phyloP scores from a whole-genome alignment of 2,888 invertebrate genomes.

The Ophion obscuratus region DNA sequence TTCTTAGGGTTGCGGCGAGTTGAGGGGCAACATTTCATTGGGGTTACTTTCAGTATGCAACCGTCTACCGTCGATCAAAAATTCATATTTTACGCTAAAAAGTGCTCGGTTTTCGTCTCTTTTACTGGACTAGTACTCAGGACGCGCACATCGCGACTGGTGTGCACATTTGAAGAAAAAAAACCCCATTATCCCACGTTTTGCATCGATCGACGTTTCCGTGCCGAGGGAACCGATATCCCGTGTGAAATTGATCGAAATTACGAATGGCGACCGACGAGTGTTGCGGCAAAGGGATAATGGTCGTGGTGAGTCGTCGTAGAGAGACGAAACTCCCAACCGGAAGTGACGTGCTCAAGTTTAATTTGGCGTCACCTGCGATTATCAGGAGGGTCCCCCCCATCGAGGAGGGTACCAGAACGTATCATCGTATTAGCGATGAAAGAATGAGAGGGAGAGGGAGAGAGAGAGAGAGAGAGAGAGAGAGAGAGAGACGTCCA shows the following conservation, averaged over 20 bases:
- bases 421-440: constrained; percentile 19
- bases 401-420: constrained; percentile 29
- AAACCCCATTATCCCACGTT: background rate
- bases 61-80: too few species aligned
- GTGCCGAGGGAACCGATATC: constrained; percentile 36
- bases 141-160: background rate
- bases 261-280: constrained; percentile 1
- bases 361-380: constrained; percentile 65
- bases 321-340: constrained; percentile 41
- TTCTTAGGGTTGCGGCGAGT: too few species aligned
- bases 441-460: constrained; percentile 15
- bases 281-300: background rate
- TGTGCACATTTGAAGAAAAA: background rate
- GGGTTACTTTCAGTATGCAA: too few species aligned
- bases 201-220: constrained; percentile 17
- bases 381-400: constrained; percentile 41
- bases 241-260: constrained; percentile 55
- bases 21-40: too few species aligned
- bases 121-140: background rate
- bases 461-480: background rate
- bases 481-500: background rate
- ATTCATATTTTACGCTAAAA: too few species aligned
- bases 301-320: constrained; percentile 40
- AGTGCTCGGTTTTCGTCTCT: too few species aligned
- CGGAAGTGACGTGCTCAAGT: constrained; percentile 60